These are phyloP conservation scores for Macrophya annulata DNA, from an alignment of 2,888 invertebrate species.

Conservation along the genomic window DNA sequence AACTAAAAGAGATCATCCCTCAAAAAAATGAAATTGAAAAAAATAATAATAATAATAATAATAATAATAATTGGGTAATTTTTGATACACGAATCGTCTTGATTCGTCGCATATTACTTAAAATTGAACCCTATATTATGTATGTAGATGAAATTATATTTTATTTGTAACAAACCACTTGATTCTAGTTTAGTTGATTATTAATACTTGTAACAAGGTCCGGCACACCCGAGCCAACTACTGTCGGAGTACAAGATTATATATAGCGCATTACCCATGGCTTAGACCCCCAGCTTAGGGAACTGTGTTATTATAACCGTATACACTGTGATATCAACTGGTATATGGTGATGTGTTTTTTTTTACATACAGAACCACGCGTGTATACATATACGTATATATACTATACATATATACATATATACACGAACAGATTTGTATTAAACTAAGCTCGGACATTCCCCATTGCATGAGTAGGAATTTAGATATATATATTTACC, in stretches of 20 bases:
- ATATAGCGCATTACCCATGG: constrained; percentile 13
- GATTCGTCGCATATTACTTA: not conserved
- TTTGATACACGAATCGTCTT: not conserved
- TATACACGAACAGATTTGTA: not conserved
- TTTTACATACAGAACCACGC: no score
- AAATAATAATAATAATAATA: not conserved
- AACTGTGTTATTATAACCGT: constrained; percentile 41
- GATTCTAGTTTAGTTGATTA: constrained; percentile 35
- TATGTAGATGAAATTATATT: constrained; percentile 21
- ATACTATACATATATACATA: not conserved
- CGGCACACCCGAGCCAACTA: not conserved
- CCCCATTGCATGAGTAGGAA: not conserved
- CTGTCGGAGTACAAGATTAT: not conserved
- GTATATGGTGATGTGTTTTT: not conserved
- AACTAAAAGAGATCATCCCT: not conserved
- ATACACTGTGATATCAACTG: not conserved
- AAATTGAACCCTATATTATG: not conserved
- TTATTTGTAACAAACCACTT: constrained; percentile 32
- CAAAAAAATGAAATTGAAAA: not conserved
- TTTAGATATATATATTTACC: no score
- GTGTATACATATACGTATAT: not conserved
- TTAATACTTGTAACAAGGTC: constrained; percentile 37
- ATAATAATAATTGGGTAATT: no score
- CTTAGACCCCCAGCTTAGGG: constrained; percentile 20
- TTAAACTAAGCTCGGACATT: not conserved